Percentiles rank a stretch among this genome's conserved stretches.
Evolutionary conservation across 2,888 invertebrate species (phyloP).

Genomic region (Mamestra brassicae): DNA sequence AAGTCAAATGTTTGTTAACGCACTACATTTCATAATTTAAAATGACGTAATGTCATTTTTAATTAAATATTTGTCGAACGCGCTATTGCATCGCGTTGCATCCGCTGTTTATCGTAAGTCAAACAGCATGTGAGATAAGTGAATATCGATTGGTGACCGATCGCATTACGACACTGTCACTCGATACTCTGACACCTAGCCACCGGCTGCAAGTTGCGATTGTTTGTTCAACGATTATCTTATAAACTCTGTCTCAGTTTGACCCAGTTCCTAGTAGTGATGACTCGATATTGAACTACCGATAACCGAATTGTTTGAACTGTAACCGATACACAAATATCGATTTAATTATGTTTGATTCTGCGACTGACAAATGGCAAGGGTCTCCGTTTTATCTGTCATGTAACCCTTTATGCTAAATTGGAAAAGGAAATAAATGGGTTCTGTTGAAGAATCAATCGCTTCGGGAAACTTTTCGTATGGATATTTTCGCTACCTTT

Average conservation of each 20-base stretch:
- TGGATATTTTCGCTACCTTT: not conserved
- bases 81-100: conserved; percentile 82
- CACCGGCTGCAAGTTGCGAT: conserved; percentile 77
- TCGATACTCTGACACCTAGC: conserved; percentile 84
- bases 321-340: conserved; percentile 46
- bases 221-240: conserved; percentile 77
- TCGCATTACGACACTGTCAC: conserved; percentile 84
- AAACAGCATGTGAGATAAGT: conserved; percentile 82
- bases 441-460: not conserved
- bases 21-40: conserved; percentile 40
- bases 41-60: conserved; percentile 69
- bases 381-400: conserved; percentile 11
- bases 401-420: conserved; percentile 15
- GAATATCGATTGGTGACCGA: conserved; percentile 85
- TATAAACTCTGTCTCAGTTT: conserved; percentile 74
- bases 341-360: conserved; percentile 33
- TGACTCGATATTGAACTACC: conserved; percentile 54
- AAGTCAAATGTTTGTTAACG: conserved; percentile 47
- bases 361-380: conserved; percentile 9
- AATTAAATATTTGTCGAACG: conserved; percentile 84
- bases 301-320: conserved; percentile 45
- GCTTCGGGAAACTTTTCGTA: not conserved
- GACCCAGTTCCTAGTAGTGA: conserved; percentile 75
- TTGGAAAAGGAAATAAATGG: conserved; percentile 30
- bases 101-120: conserved; percentile 83